Evolutionary conservation across 2,797 vertebrate genomes (phyloP), one percentile per base, ranked within the genome.

Genomic region (Clarias fuscus): DNA sequence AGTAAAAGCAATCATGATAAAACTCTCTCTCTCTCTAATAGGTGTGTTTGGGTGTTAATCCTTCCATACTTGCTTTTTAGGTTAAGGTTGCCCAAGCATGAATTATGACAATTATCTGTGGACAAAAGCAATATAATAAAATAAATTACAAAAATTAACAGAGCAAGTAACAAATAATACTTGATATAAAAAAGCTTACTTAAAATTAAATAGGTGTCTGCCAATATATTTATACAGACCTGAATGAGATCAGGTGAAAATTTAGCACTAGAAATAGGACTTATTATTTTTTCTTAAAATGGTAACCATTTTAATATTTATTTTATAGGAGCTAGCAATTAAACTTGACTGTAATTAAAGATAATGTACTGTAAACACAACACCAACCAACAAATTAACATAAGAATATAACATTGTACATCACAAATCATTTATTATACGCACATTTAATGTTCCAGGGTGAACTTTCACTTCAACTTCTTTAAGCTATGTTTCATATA

Each of bases 381-480:
- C 30, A 64, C 13, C 20, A 62, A 62, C 30, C 76, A 61, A 33
- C 8, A 79, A 20, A 59, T 5, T 78, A 78, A 15, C 73, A 56
- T 14, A 76, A 58, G 56, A 20, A 22, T 58, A 5, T 6, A 15
- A 13, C 15, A 8, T 43, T 7, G 30, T 59, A 80, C 61, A 79
- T 79, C 59, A 62, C 33, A 62, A 40, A 80, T 64, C 7, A 15
- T 80, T 80, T 80, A 78, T 61, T 64, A 40, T 24, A 64, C 33
- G 62, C 59, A 80, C 77, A 64, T 77, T 30, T 20, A 27, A 20
- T 58, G 40, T 24, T 73, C n/a, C 40, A 70, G 40, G 24, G 27
- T 3, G 14, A 20, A 27, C 27, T 22, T 33, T 78, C 59, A 17
- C 10, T 58, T 20, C 18, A 33, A 59, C n/a, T 30, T 77, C 27